Base-by-base conservation (phyloP, 2,797 vertebrate genomes). In the Mormyrus hasselquistii region DNA sequence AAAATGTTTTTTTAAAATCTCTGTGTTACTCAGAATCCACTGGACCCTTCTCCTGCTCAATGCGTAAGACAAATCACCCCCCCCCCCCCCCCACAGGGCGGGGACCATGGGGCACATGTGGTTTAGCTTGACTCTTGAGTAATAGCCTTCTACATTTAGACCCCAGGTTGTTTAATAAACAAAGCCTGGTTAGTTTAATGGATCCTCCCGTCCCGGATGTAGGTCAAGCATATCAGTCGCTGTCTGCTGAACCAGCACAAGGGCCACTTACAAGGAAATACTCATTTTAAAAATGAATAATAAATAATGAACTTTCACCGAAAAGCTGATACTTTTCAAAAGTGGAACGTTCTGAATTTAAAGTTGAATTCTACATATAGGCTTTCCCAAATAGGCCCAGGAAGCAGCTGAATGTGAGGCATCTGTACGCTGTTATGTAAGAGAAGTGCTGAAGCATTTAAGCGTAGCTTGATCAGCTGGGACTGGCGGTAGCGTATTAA, bases 101-200 rank as follows among this genome's bases (percentile, higher is more conserved):
- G 57, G 59, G 22, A 8, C 8, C 59, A 29, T 10, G 62, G 34
- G 4, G 34, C 29, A 76, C 29, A 41, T 4, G 4, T 4, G 65
- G 19, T 19, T 59, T 1, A 25, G 16, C 34, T 62, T 4, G 59
- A 4, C 10, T 1, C 47, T 86, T 62, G 29, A 25, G 3, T n/a
- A 14, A 38, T 10, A 59, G 59, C 14, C 3, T 4, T 41, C 7
- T 25, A 47, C 57, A 25, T 34, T 22, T 88, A 22, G 62, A 34
- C 14, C 87, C 12, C 22, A 22, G 65, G 19, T 76, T 62, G 88
- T 65, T 65, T 65, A 62, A 65, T 65, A 52, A 89, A n/a, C 57
- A 85, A 44, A 69, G 82, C 55, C 76, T 82, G 55, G 89, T 92
- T 76, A 83, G 49, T 90, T 90, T 85, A 88, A 87, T 90, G 88